Base-by-base conservation (phyloP, 2,888 invertebrate genomes). In the Drosophila austrosaltans region DNA sequence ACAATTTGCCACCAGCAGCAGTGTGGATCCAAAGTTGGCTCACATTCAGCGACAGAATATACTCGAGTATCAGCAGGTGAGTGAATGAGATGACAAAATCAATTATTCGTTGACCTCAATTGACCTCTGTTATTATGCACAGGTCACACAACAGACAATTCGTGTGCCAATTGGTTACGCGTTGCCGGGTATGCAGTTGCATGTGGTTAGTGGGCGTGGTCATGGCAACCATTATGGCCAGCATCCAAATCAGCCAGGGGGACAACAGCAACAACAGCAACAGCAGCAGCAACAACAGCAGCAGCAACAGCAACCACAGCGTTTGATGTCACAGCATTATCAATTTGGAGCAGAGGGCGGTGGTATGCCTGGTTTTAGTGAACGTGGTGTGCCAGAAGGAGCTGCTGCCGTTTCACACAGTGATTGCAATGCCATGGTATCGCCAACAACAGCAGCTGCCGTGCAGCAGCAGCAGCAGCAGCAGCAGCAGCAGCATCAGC, bases 351-450 rank as follows among this genome's bases (percentile, higher is more conserved):
- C 90, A 0, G 85, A 87, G 54, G 81, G 87, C 76, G 81, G 91
- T 77, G 81, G 91, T 75, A 78, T 92, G 84, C 84, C 88, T 8
- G 84, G 90, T 65, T 91, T 91, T 48, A 91, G 93, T 69, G 95
- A 96, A 87, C 93, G 96, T 30, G 96, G 96, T 1, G 95, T 95
- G 2, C 96, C 97, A 1, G 96, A 96, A 90, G 96, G 96, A 8
- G 95, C 95, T 1, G 95, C 96, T 1, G 95, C 96, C 61, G 95
- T 91, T 8, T 88, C 91, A 44, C 89, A 90, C 63, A 86, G 87
- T 69, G 91, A 91, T 62, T 91, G 91, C 72, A 72, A 64, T 60
- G 82, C 89, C 42, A 90, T 92, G 87, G 85, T 92, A 42, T 91
- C 91, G 77, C 61, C 84, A 62, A 58, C 79, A 42, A 56, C 79